phyloP scores from a whole-genome alignment of 2,797 vertebrate genomes.

The Gephyroberyx darwinii region DNA sequence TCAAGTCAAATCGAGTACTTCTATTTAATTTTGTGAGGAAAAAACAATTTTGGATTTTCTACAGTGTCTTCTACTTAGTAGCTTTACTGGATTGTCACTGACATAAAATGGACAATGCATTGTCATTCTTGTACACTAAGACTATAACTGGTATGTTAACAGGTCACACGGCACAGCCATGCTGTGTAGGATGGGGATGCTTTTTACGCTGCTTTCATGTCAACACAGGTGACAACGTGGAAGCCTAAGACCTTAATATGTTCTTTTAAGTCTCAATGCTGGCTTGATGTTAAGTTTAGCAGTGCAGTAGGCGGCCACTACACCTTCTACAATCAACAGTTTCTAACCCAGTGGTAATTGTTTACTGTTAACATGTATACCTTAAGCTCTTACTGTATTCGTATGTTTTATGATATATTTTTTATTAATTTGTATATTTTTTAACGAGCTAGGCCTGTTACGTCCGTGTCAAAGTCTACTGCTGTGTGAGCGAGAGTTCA shows the following conservation, averaged over 20 bases:
- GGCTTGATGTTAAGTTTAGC: constrained; percentile 41
- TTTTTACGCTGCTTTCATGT: constrained; percentile 62
- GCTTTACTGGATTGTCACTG: constrained; percentile 9
- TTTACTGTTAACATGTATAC: constrained; percentile 70
- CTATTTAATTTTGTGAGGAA: not conserved
- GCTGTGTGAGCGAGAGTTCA: constrained; percentile 28
- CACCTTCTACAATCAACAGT: constrained; percentile 57
- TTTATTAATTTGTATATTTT: constrained; percentile 61
- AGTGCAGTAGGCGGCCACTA: constrained; percentile 29
- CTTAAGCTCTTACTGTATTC: constrained; percentile 74
- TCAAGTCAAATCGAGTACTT: constrained; percentile 30
- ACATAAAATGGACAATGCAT: not conserved
- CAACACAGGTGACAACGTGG: not conserved
- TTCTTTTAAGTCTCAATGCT: constrained; percentile 42
- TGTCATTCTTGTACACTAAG: constrained; percentile 10
- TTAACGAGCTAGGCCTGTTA: constrained; percentile 72
- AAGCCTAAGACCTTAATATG: not conserved
- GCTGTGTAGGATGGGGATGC: constrained; percentile 6
- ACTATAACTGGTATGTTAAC: not conserved
- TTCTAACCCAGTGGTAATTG: constrained; percentile 58
- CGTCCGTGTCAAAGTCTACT: constrained; percentile 65
- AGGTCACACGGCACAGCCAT: constrained; percentile 9
- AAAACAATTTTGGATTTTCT: not conserved
- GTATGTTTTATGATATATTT: constrained; percentile 67
- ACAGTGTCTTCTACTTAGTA: constrained; percentile 17